Conservation (phyloP, 2,113 vertebrate species). For the Brachionichthys hirsutus region DNA sequence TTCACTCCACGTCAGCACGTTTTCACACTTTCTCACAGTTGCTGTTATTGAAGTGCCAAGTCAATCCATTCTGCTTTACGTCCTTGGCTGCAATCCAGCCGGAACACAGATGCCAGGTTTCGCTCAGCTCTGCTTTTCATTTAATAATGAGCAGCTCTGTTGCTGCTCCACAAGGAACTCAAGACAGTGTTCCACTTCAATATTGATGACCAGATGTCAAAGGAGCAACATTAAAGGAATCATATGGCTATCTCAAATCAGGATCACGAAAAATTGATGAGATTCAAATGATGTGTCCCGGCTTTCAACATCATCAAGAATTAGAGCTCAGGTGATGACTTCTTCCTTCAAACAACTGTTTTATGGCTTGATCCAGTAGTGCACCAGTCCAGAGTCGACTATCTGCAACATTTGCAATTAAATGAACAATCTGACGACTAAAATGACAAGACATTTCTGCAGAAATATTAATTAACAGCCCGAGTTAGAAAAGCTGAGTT, state of each 20-base stretch:
- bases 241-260: slow-evolving; percentile 39
- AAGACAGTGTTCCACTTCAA: slow-evolving; percentile 40
- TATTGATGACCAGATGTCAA: slow-evolving; percentile 49
- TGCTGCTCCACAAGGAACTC: neutral
- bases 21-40: too few species aligned
- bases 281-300: slow-evolving; percentile 58
- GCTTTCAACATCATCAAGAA: slow-evolving; percentile 55
- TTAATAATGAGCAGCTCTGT: slow-evolving; percentile 12
- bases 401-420: slow-evolving; percentile 12
- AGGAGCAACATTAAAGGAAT: slow-evolving; percentile 68
- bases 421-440: neutral
- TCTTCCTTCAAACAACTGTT: slow-evolving; percentile 41
- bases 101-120: neutral
- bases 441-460: slow-evolving; percentile 5
- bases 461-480: neutral
- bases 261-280: slow-evolving; percentile 59
- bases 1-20: too few species aligned
- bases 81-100: neutral
- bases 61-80: neutral
- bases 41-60: neutral
- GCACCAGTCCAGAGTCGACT: slow-evolving; percentile 3
- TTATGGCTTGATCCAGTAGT: slow-evolving; percentile 6
- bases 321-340: slow-evolving; percentile 60
- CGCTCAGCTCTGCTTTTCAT: slow-evolving; percentile 10
- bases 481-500: neutral